These are phyloP conservation scores for Aquatica leii DNA, from an alignment of 2,888 invertebrate genomes.

Conservation along the genomic window DNA sequence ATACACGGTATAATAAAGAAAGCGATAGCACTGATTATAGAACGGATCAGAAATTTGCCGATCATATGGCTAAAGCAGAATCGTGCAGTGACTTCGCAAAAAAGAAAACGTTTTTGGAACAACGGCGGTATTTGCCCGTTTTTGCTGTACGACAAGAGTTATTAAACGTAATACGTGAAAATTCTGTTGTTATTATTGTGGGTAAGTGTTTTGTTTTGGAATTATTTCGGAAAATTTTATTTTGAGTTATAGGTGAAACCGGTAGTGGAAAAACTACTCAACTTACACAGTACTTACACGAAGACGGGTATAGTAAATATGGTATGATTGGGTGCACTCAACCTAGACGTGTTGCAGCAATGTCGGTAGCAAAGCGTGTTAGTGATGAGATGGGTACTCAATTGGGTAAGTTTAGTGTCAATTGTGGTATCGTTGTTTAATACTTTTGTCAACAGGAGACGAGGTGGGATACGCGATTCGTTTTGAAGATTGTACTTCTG, in stretches of 20 bases:
- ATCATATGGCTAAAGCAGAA: constrained; percentile 83
- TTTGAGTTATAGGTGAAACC: constrained; percentile 74
- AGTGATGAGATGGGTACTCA: constrained; percentile 96
- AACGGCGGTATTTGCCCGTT: constrained; percentile 91
- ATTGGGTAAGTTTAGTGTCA: constrained; percentile 66
- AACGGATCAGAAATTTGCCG: constrained; percentile 95
- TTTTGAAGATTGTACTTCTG: constrained; percentile 98
- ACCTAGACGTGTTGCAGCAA: constrained; percentile 96
- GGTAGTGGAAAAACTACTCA: constrained; percentile 99
- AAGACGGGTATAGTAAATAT: constrained; percentile 91
- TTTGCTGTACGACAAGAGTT: constrained; percentile 95
- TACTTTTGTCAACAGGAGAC: constrained; percentile 65
- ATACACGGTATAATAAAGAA: constrained; percentile 69
- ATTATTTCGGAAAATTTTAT: constrained; percentile 7
- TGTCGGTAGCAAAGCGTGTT: constrained; percentile 99
- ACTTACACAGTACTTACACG: constrained; percentile 95
- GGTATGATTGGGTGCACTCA: constrained; percentile 99
- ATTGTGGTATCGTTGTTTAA: constrained; percentile 13
- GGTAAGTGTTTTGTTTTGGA: constrained; percentile 60
- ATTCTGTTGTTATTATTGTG: constrained; percentile 94
- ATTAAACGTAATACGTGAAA: constrained; percentile 89
- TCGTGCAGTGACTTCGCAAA: constrained; percentile 86
- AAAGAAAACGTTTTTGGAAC: constrained; percentile 84
- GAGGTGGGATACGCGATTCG: constrained; percentile 99
- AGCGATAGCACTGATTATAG: constrained; percentile 85